phyloP scores from a whole-genome alignment of 2,888 invertebrate genomes.

The Coleophora deauratella region DNA sequence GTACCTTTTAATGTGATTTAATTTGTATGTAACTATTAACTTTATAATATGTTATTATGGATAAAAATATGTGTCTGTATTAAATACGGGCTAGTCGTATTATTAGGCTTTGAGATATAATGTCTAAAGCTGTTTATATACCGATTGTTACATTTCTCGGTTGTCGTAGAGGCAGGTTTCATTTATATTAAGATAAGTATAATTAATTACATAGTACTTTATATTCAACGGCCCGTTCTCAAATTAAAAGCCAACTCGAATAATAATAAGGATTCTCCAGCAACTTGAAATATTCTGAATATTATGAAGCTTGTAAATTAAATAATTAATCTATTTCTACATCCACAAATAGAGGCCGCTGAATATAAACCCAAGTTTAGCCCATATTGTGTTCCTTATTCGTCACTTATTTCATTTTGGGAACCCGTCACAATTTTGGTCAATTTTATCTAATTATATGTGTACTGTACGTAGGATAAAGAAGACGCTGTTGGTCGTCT shows the following conservation, averaged over 20 bases:
- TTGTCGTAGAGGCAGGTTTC: constrained; percentile 17
- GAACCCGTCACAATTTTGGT: constrained; percentile 57
- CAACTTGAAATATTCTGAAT: no score
- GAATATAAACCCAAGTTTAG: constrained; percentile 5
- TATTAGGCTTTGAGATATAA: constrained; percentile 34
- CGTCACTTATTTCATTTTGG: constrained; percentile 23
- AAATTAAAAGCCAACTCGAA: no score
- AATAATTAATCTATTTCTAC: no score
- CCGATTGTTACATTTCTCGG: constrained; percentile 21
- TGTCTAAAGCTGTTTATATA: constrained; percentile 23
- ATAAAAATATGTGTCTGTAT: constrained; percentile 34
- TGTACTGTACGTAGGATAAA: constrained; percentile 51
- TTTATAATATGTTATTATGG: constrained; percentile 26
- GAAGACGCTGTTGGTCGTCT: constrained; percentile 44
- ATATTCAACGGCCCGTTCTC: constrained; percentile 8
- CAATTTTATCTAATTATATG: constrained; percentile 51
- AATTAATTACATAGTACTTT: constrained; percentile 9
- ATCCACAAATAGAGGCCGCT: no score
- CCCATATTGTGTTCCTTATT: constrained; percentile 20
- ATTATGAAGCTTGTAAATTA: no score
- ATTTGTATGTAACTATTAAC: constrained; percentile 26
- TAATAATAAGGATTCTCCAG: no score
- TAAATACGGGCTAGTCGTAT: constrained; percentile 39
- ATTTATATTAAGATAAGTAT: no score
- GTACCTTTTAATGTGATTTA: constrained; percentile 62